Conservation (phyloP, 2,888 invertebrate genomes). For the Tillus elongatus region DNA sequence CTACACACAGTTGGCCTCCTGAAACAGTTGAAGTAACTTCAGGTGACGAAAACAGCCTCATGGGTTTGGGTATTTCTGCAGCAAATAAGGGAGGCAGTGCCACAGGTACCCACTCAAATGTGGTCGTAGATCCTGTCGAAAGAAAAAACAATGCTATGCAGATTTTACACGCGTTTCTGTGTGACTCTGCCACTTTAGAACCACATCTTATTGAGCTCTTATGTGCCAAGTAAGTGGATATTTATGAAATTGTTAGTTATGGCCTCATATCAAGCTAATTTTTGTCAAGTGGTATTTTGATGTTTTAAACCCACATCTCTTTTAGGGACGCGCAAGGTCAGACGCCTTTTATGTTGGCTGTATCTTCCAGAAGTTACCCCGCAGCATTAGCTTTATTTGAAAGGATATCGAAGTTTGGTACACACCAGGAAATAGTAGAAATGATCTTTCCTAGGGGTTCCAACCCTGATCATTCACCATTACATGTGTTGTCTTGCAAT, state of each 20-base stretch:
- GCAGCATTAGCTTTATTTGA: conserved; percentile 85
- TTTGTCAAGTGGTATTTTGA: too few relatives aligned
- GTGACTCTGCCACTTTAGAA: conserved; percentile 67
- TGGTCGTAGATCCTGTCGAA: conserved; percentile 56
- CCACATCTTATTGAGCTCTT: conserved; percentile 78
- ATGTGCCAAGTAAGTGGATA: conserved; percentile 61
- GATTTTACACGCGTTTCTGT: conserved; percentile 69
- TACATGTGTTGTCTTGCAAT: conserved; percentile 94
- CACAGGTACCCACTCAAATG: conserved; percentile 30
- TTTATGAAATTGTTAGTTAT: background rate
- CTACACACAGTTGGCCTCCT: conserved; percentile 70
- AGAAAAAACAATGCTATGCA: conserved; percentile 76
- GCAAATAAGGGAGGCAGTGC: conserved; percentile 31
- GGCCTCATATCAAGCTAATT: too few relatives aligned
- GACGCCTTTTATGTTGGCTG: conserved; percentile 95
- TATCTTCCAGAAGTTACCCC: conserved; percentile 86
- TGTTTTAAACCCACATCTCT: too few relatives aligned
- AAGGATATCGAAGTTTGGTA: conserved; percentile 64
- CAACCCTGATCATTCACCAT: conserved; percentile 87
- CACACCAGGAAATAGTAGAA: conserved; percentile 60
- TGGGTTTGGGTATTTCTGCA: conserved; percentile 53
- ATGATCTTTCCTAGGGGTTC: conserved; percentile 81
- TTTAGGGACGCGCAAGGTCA: conserved; percentile 87
- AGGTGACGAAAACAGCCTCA: conserved; percentile 69
- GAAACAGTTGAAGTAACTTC: conserved; percentile 64